Evolutionary conservation across 2,113 vertebrate species (phyloP), one percentile per base, ranked within the genome.

Genomic region (Coregonus clupeaformis): DNA sequence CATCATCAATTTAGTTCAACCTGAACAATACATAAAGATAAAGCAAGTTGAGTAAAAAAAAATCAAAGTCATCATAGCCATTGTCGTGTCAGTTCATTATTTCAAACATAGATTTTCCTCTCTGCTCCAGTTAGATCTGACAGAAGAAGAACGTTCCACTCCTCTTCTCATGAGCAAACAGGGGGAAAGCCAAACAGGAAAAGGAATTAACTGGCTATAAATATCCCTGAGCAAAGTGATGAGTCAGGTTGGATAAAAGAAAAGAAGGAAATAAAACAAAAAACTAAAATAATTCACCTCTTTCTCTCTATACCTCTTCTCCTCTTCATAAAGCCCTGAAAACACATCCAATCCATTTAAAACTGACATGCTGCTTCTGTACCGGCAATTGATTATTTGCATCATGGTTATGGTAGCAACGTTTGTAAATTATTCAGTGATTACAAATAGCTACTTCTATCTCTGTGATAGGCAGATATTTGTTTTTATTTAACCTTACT

Each of bases 231-330:
- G 75, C 36, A 62, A 77, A 32, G 55, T 77, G 84, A 86, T 87
- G 90, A 92, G 85, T 86, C 87, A 91, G 86, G 85, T 86, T 77
- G 84, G 85, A 84, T 65, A 42, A 77, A 85, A 45, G 32, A 62
- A 42, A 62, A 42, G 11, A 42, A 42, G 36, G 36, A 42, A 42
- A 42, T 42, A 42, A 7, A 42, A 42, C 29, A 36, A 36, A 7
- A 36, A 0, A 36, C 25, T n/a, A n/a, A n/a, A n/a, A n/a, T n/a
- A 88, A 76, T 77, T 87, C 63, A 68, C 47, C 73, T 71, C 82
- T 29, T 62, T 62, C 9, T 9, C 24, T 72, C 27, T 3, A 18
- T 24, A 20, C 1, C 4, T 42, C 32, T 6, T 12, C 3, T 27
- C 55, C 29, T 60, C 30, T 42, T 73, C 20, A 72, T 36, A 45